A percentile compares a stretch with the other conserved stretches of the same genome.
Conservation (phyloP, 1,140 invertebrate genomes). For the Penaeus indicus region DNA sequence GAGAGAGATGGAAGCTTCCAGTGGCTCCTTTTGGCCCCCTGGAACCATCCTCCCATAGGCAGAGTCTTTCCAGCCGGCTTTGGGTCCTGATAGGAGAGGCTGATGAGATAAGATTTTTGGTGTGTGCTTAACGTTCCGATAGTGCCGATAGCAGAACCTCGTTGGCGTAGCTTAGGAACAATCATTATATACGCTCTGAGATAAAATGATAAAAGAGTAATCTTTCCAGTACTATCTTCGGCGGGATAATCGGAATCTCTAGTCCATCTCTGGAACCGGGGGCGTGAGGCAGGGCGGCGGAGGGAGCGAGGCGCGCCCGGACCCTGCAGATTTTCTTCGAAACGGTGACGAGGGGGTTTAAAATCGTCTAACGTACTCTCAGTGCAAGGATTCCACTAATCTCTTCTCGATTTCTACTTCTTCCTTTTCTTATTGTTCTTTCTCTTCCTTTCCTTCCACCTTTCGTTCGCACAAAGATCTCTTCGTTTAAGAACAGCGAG, state of each 20-base stretch:
- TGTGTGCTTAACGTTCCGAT: slow-evolving; percentile 47
- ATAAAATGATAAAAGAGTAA: slow-evolving; percentile 61
- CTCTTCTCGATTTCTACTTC: no score
- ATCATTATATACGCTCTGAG: slow-evolving; percentile 54
- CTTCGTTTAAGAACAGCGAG: no score
- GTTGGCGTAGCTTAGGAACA: slow-evolving; percentile 39
- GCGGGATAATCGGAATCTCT: slow-evolving; percentile 42
- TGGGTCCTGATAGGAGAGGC: slow-evolving; percentile 43
- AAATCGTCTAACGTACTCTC: no score
- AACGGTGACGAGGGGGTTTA: no score
- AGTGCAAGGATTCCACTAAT: no score
- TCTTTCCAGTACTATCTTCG: slow-evolving; percentile 56
- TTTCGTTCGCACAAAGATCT: no score
- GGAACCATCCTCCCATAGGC: not conserved
- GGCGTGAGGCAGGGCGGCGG: not conserved
- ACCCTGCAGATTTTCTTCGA: not conserved
- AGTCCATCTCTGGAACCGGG: slow-evolving; percentile 45
- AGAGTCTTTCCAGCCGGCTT: slow-evolving; percentile 33
- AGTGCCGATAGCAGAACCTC: slow-evolving; percentile 51
- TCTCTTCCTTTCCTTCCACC: no score
- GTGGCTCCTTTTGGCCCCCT: not conserved
- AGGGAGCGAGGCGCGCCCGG: not conserved
- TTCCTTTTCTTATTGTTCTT: no score
- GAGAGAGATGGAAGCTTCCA: not conserved
- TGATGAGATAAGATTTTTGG: slow-evolving; percentile 55